A percentile compares a stretch with the other conserved stretches of the same genome.
These are phyloP conservation scores for Pollenia amentaria DNA, from an alignment of 2,888 invertebrate species.

Conservation along the genomic window DNA sequence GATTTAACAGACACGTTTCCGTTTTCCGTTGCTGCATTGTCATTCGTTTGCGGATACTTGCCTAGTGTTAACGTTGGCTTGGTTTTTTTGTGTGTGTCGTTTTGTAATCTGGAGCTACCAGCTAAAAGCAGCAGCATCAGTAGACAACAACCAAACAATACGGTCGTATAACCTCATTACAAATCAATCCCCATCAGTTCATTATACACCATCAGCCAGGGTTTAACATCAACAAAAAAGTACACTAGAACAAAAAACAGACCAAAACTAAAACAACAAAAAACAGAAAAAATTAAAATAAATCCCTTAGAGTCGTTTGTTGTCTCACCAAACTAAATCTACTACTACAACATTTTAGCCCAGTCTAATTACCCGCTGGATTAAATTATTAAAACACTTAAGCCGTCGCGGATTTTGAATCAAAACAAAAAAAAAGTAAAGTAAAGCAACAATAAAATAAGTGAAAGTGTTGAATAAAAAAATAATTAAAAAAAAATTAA, in stretches of 20 bases:
- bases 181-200: constrained; percentile 73
- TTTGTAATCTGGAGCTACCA: constrained; percentile 30
- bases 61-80: constrained; percentile 61
- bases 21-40: constrained; percentile 77
- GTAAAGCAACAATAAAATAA: constrained; percentile 58
- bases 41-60: constrained; percentile 72
- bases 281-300: constrained; percentile 46
- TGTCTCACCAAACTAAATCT: constrained; percentile 54
- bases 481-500: constrained; percentile 22
- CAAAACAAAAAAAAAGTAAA: constrained; percentile 58
- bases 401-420: constrained; percentile 80
- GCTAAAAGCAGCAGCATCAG: constrained; percentile 39
- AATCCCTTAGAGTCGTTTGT: constrained; percentile 60
- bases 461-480: constrained; percentile 69
- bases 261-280: constrained; percentile 16
- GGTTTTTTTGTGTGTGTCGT: constrained; percentile 19
- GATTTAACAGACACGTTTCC: constrained; percentile 78
- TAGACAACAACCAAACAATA: constrained; percentile 56
- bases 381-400: constrained; percentile 83
- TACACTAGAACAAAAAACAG: constrained; percentile 20
- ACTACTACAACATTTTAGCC: constrained; percentile 49
- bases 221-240: constrained; percentile 62
- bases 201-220: constrained; percentile 66
- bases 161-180: constrained; percentile 72
- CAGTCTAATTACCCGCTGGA: constrained; percentile 83